A percentile compares a stretch with the other conserved stretches of the same genome.
Conservation (phyloP, 1,140 invertebrate species). For the Atta texana region DNA sequence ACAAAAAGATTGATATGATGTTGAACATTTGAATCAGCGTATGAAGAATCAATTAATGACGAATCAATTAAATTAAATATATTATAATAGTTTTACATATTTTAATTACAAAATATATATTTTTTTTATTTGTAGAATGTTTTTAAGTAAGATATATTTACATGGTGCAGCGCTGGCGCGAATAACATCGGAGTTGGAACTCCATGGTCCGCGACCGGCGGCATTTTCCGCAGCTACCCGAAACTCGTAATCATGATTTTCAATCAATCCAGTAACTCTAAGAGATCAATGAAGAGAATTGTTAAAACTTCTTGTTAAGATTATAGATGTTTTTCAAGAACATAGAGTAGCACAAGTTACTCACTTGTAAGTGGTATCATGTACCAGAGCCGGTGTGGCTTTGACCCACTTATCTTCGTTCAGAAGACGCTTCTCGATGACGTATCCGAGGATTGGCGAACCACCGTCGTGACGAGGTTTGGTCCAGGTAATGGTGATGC, state of each 20-base stretch:
- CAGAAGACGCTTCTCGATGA: conserved; percentile 96
- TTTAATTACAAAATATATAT: conserved; percentile 12
- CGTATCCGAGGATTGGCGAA: conserved; percentile 95
- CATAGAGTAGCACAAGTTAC: neutral
- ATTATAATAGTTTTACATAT: neutral
- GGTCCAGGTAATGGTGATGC: conserved; percentile 97
- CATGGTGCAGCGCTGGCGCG: conserved; percentile 94
- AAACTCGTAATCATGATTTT: conserved; percentile 99
- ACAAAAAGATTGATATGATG: conserved; percentile 5
- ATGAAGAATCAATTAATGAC: neutral
- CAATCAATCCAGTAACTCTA: conserved; percentile 94
- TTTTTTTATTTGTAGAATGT: neutral
- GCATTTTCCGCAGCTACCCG: conserved; percentile 98
- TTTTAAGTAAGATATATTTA: conserved; percentile 79
- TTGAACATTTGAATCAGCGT: neutral
- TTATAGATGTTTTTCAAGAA: neutral
- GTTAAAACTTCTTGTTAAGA: neutral
- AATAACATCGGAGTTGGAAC: conserved; percentile 96
- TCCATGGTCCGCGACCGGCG: conserved; percentile 97
- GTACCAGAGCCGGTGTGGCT: conserved; percentile 93
- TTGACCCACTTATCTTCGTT: conserved; percentile 97
- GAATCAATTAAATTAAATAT: neutral
- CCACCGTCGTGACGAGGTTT: conserved; percentile 98
- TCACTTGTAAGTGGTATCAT: conserved; percentile 92
- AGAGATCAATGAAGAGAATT: neutral